Base-by-base conservation (phyloP, 2,888 invertebrate species). In the Tetragonisca angustula region DNA sequence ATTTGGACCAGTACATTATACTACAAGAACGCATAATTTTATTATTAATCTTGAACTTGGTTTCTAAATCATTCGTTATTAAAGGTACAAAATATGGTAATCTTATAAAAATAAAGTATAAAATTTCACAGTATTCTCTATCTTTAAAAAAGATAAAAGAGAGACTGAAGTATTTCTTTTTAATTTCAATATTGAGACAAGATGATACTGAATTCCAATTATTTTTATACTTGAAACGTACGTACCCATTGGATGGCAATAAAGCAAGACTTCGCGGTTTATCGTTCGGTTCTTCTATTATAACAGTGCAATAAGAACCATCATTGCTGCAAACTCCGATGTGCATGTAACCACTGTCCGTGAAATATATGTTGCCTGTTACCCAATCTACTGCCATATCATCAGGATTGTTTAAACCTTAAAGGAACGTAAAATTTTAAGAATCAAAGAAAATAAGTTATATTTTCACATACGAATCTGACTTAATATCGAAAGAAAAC, bases 1-100 rank as follows among this genome's bases (percentile, higher is more conserved):
- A 98, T 94, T 99, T 98, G 0, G 98, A 97, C 98, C 99, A 99
- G 94, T 97, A 99, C 96, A 99, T 97, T 90, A 96, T 95, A 3
- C 98, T 98, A 91, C 72, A 43, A 9, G 94, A 91, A 75, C 3
- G 61, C 32, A 72, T 19, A 77, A 62, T 52, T 32, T 27, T 36
- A 19, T 64, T 21, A 68, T 54, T 72, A 24, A 32, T 65, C 21
- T 76, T 27, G 17, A 61, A 27, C 19, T n/a, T 24, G 15, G 13
- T 15, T n/a, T 5, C 24, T 59, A n/a, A n/a, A 59, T 27, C 17
- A 24, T 49, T 17, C 15, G 24, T 49, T 43, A 49, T 24, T 21
- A 13, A 4, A 27, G 0, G 17, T 59, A 27, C 17, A 19, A 61
- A 9, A 17, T 27, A 27, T 27, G 27, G 27, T 1, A 17, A 24